Conservation (phyloP, 1,140 invertebrate genomes). For the Drosophila nannoptera region DNA sequence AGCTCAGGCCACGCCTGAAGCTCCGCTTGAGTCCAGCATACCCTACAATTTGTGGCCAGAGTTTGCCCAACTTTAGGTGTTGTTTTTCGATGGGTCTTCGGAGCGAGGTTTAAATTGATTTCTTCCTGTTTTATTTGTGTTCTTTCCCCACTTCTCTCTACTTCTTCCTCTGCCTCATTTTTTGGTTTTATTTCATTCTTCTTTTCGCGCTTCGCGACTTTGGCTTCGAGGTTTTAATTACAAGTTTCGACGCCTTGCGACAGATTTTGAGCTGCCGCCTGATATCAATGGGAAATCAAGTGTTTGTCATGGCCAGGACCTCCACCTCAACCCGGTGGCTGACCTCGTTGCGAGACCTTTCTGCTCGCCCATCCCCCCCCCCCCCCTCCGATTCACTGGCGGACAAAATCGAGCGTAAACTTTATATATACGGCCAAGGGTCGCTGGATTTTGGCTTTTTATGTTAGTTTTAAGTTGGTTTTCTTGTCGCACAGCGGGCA, state of each 20-base stretch:
- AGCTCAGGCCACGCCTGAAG: too few species aligned
- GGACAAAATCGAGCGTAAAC: conserved; percentile 66
- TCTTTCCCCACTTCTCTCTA: not conserved
- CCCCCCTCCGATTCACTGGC: too few species aligned
- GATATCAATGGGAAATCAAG: conserved; percentile 68
- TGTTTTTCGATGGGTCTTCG: too few species aligned
- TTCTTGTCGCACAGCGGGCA: conserved; percentile 4
- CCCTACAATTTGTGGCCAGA: too few species aligned
- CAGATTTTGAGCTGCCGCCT: conserved; percentile 38
- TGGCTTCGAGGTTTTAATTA: conserved; percentile 71
- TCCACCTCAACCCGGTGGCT: not conserved
- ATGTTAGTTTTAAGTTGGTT: conserved; percentile 70
- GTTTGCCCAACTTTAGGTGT: too few species aligned
- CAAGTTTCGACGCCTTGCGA: conserved; percentile 68
- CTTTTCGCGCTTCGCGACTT: conserved; percentile 36
- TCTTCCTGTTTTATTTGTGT: too few species aligned
- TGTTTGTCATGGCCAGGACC: not conserved
- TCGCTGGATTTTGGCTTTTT: conserved; percentile 67
- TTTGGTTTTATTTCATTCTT: not conserved
- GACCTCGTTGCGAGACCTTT: conserved; percentile 1
- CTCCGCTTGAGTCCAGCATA: too few species aligned
- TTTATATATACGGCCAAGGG: conserved; percentile 61
- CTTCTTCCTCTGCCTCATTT: not conserved
- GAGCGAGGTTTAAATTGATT: too few species aligned
- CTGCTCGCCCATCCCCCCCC: too few species aligned